phyloP scores from a whole-genome alignment of 2,113 vertebrate species.

The Aspiorhynchus laticeps region DNA sequence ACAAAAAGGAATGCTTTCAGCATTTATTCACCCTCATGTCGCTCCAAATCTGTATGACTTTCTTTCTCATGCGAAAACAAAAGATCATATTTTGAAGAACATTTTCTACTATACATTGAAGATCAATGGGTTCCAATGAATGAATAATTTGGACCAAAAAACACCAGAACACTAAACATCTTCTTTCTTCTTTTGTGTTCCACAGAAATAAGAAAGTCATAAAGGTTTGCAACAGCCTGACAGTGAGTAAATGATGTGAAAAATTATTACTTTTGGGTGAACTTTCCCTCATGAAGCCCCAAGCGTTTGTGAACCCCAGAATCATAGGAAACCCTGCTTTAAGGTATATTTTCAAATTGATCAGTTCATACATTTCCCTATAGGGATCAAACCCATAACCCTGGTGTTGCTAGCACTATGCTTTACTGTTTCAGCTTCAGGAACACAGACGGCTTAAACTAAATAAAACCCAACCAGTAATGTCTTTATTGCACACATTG shows the following conservation, averaged over 20 bases:
- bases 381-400: too few relatives aligned
- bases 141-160: too few relatives aligned
- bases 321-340: too few relatives aligned
- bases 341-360: too few relatives aligned
- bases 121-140: not conserved
- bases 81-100: not conserved
- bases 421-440: too few relatives aligned
- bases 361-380: too few relatives aligned
- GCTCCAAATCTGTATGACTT: not conserved
- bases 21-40: not conserved
- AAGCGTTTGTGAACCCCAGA: too few relatives aligned
- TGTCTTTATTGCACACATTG: not conserved
- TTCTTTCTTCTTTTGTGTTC: not conserved
- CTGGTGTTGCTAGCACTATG: too few relatives aligned
- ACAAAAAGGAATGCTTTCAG: not conserved
- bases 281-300: not conserved
- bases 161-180: too few relatives aligned
- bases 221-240: not conserved
- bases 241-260: not conserved
- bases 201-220: not conserved
- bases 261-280: not conserved
- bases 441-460: too few relatives aligned
- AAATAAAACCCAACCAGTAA: not conserved
- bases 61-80: not conserved
- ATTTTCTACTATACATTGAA: not conserved